Conservation (phyloP, 1,140 invertebrate genomes). For the Platyura marginata region DNA sequence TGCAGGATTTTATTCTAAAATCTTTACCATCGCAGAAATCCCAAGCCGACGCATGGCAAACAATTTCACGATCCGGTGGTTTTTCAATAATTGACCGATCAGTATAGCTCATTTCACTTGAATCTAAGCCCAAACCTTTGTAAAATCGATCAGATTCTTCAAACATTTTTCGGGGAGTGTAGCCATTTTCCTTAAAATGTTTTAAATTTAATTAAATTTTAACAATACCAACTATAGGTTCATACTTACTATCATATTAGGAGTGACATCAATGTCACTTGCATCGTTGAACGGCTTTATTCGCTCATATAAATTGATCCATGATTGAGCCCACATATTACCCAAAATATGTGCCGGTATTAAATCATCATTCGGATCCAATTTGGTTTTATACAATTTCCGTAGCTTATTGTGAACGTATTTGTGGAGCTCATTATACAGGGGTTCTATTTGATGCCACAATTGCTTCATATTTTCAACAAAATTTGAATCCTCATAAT, state of each 20-base stretch:
- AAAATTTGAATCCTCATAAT: slow-evolving; percentile 35
- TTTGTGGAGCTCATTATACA: slow-evolving; percentile 42
- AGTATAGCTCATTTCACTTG: slow-evolving; percentile 5
- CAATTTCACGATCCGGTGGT: slow-evolving; percentile 35
- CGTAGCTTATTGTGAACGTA: slow-evolving; percentile 37
- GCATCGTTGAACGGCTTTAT: slow-evolving; percentile 41
- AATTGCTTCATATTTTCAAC: slow-evolving; percentile 25
- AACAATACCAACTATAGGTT: neutral
- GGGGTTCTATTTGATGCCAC: slow-evolving; percentile 31
- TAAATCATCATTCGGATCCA: slow-evolving; percentile 16
- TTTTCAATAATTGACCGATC: slow-evolving; percentile 20
- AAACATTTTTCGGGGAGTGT: slow-evolving; percentile 24
- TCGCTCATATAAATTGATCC: slow-evolving; percentile 49
- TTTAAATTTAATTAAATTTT: neutral
- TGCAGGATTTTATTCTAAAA: slow-evolving; percentile 63
- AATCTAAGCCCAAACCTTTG: slow-evolving; percentile 15
- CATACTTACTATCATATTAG: neutral
- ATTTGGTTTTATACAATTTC: slow-evolving; percentile 24
- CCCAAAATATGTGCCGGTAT: slow-evolving; percentile 25
- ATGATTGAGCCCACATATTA: slow-evolving; percentile 49
- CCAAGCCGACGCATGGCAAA: slow-evolving; percentile 64
- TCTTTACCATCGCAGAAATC: slow-evolving; percentile 49
- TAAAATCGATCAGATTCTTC: slow-evolving; percentile 21
- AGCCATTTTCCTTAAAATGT: slow-evolving; percentile 13
- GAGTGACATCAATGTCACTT: slow-evolving; percentile 13